phyloP scores from a whole-genome alignment of 2,888 invertebrate species.

The Cantharis rufa region DNA sequence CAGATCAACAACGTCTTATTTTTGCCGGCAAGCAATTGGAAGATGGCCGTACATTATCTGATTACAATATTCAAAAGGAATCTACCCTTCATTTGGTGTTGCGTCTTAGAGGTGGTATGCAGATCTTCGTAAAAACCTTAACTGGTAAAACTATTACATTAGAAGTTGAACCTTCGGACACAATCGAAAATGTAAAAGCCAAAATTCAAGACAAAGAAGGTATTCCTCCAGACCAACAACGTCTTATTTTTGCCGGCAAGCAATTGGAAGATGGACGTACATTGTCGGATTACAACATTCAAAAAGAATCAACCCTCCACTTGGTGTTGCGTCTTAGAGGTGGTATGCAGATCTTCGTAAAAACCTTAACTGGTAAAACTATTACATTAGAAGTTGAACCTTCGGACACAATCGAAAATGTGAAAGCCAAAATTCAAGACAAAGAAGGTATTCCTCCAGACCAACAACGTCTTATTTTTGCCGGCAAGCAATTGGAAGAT shows the following conservation, averaged over 20 bases:
- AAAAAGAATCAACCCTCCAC: slow-evolving; percentile 65
- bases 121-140: slow-evolving; percentile 65
- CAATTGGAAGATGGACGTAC: slow-evolving; percentile 72
- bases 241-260: slow-evolving; percentile 68
- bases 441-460: slow-evolving; percentile 91
- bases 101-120: slow-evolving; percentile 62
- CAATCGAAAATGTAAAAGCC: slow-evolving; percentile 64
- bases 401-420: slow-evolving; percentile 92
- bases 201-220: slow-evolving; percentile 62
- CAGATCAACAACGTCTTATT: slow-evolving; percentile 65
- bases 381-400: slow-evolving; percentile 67
- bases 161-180: slow-evolving; percentile 62
- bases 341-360: slow-evolving; percentile 69
- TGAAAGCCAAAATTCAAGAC: slow-evolving; percentile 89
- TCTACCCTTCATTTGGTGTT: slow-evolving; percentile 60
- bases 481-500: slow-evolving; percentile 91
- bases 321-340: slow-evolving; percentile 66
- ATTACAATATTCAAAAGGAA: slow-evolving; percentile 68
- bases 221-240: slow-evolving; percentile 66
- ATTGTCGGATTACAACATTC: slow-evolving; percentile 68
- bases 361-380: slow-evolving; percentile 64
- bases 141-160: slow-evolving; percentile 61
- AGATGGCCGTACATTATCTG: slow-evolving; percentile 66
- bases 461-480: slow-evolving; percentile 86
- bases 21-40: slow-evolving; percentile 71